Evolutionary conservation across 2,797 vertebrate species (phyloP).

Genomic region (Loriculus beryllinus): DNA sequence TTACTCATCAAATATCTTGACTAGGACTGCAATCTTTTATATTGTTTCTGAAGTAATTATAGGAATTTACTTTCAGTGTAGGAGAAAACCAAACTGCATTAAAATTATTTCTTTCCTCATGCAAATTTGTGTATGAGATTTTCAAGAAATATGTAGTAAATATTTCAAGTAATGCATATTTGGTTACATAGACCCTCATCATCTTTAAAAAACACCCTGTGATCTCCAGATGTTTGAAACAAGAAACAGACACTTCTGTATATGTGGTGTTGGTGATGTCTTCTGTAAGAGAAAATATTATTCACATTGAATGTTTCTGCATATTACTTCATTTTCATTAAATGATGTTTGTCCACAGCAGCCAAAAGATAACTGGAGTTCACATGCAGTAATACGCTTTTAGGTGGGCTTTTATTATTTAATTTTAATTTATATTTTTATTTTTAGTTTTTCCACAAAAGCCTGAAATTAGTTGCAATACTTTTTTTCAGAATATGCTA

Average conservation of each 20-base stretch:
- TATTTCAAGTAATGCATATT: background rate
- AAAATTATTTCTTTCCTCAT: background rate
- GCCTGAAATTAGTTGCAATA: background rate
- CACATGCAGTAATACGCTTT: background rate
- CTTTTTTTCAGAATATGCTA: background rate
- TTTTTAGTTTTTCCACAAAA: background rate
- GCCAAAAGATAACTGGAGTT: background rate
- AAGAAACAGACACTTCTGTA: background rate
- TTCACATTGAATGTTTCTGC: background rate
- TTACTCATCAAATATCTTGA: background rate
- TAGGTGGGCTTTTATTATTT: background rate
- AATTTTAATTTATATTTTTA: background rate
- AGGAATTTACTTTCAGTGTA: background rate
- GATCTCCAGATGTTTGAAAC: background rate
- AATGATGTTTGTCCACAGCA: background rate
- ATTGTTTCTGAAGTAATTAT: background rate
- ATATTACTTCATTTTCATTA: background rate
- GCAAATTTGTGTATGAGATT: background rate
- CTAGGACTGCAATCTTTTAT: background rate
- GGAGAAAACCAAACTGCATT: background rate
- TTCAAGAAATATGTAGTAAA: background rate
- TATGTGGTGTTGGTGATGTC: background rate
- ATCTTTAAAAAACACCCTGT: background rate
- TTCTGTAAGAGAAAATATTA: background rate
- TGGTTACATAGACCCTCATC: background rate